Percentiles rank a stretch among this genome's conserved stretches.
These are phyloP conservation scores for Silurus lanzhouensis DNA, from an alignment of 2,797 vertebrate genomes.

Conservation along the genomic window DNA sequence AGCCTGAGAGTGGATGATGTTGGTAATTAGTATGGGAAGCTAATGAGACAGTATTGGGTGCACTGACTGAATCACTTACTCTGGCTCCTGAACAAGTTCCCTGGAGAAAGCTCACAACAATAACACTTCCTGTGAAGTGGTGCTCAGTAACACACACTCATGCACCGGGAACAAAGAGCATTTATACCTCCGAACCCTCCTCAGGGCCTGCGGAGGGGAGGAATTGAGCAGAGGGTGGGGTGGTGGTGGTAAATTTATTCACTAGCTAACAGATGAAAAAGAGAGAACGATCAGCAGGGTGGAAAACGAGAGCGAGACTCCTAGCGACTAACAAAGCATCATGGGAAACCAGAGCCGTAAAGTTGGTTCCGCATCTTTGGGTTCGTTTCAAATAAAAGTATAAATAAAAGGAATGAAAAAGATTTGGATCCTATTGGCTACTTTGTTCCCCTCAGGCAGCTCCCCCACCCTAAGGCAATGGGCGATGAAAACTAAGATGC, in stretches of 20 bases:
- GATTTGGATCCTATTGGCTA: background rate
- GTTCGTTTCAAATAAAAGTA: background rate
- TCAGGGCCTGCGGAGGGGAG: background rate
- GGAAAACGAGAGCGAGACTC: conserved; percentile 1
- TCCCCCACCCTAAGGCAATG: background rate
- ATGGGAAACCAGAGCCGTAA: conserved; percentile 1
- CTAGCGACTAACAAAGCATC: conserved; percentile 6
- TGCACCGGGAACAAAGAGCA: conserved; percentile 8
- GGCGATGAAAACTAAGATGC: conserved; percentile 10
- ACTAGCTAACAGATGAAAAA: conserved; percentile 12
- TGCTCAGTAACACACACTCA: conserved; percentile 29
- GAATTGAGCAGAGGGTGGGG: too few relatives aligned
- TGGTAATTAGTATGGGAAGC: conserved; percentile 43
- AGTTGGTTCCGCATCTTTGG: background rate
- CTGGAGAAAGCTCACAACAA: conserved; percentile 23
- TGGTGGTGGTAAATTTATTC: conserved; percentile 12
- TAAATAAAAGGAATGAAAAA: background rate
- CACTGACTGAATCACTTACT: conserved; percentile 52
- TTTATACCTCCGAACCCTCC: conserved; percentile 6
- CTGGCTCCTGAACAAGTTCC: conserved; percentile 31
- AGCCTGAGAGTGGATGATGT: conserved; percentile 36
- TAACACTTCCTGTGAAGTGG: conserved; percentile 16
- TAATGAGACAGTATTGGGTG: conserved; percentile 54
- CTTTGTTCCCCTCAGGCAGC: background rate
- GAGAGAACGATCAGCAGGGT: conserved; percentile 11